These are phyloP conservation scores for Caenorhabditis virilis DNA, from an alignment of 2,888 invertebrate genomes.

Conservation along the genomic window DNA sequence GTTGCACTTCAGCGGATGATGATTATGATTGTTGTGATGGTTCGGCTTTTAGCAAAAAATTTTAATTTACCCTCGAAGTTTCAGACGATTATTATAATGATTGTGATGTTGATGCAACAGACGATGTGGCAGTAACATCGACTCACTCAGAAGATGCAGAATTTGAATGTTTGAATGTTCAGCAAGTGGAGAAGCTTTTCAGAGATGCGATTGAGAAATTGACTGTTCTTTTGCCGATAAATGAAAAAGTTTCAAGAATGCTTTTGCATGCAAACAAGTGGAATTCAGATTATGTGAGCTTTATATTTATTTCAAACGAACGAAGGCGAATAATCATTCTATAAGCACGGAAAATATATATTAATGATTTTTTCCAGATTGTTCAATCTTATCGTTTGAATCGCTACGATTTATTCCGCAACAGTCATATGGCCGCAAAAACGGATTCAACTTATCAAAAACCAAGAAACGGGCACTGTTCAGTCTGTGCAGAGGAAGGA, in stretches of 20 bases:
- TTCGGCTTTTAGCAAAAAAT: conserved; percentile 1
- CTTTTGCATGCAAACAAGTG: conserved; percentile 87
- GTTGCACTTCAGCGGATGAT: conserved; percentile 41
- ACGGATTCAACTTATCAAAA: conserved; percentile 6
- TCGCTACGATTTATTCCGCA: conserved; percentile 14
- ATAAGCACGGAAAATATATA: no score
- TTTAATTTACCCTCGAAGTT: no score
- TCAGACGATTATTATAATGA: conserved; percentile 50
- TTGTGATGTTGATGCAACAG: conserved; percentile 37
- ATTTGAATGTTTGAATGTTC: conserved; percentile 41
- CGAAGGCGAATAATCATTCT: neutral
- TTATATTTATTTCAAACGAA: neutral
- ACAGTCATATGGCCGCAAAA: conserved; percentile 20
- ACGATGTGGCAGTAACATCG: conserved; percentile 31
- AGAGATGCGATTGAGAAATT: conserved; percentile 37
- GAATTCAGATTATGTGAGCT: conserved; percentile 80
- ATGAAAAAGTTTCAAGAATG: conserved; percentile 51
- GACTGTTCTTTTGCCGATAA: conserved; percentile 18
- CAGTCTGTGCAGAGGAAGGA: conserved; percentile 39
- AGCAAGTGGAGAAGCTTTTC: conserved; percentile 48
- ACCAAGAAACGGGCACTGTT: conserved; percentile 21
- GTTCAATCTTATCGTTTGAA: conserved; percentile 10
- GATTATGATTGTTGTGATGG: conserved; percentile 43
- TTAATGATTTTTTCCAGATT: conserved; percentile 10
- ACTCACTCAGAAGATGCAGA: conserved; percentile 47